Percentiles rank a stretch among this genome's conserved stretches.
These are phyloP conservation scores for Aldabrachelys gigantea DNA, from an alignment of 2,113 vertebrate species.

Conservation along the genomic window DNA sequence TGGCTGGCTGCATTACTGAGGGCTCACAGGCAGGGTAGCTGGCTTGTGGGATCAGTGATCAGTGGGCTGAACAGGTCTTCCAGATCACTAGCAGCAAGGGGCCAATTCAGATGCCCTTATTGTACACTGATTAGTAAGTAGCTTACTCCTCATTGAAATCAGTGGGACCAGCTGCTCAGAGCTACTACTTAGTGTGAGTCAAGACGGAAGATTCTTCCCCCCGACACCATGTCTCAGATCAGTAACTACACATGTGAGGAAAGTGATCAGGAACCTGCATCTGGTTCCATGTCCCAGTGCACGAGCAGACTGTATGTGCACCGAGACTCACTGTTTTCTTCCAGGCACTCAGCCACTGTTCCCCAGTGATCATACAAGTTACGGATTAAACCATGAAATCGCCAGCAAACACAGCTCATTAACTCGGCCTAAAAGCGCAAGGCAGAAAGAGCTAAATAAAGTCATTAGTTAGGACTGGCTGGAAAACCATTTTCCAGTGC, in stretches of 20 bases:
- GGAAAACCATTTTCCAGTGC: neutral
- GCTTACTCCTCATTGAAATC: neutral
- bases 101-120: neutral
- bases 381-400: neutral
- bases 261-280: neutral
- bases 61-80: neutral
- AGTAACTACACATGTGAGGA: neutral
- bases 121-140: neutral
- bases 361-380: neutral
- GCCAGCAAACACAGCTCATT: neutral
- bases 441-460: neutral
- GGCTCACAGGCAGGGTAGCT: neutral
- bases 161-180: neutral
- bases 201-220: neutral
- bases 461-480: accelerated
- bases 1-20: neutral
- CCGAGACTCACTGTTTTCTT: neutral
- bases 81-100: neutral
- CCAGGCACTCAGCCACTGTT: neutral
- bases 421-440: neutral
- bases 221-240: neutral
- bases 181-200: neutral
- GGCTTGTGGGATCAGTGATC: neutral
- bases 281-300: neutral
- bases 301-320: neutral